Evolutionary conservation across 2,888 invertebrate species (phyloP).

Genomic region (Drosophila suboccidentalis): DNA sequence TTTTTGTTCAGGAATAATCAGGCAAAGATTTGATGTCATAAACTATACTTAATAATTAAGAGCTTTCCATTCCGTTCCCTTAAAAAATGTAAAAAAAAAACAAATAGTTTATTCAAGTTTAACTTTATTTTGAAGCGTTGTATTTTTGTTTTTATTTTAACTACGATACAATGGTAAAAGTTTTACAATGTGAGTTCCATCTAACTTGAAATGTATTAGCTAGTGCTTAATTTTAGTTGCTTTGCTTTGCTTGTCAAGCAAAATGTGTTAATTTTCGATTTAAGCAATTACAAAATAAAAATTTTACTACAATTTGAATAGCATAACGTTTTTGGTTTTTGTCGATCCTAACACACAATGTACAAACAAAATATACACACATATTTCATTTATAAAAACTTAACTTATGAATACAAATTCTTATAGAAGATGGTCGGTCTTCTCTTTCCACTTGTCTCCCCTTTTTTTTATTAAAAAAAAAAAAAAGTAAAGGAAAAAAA

Average conservation of each 20-base stretch:
- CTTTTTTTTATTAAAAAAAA: not conserved
- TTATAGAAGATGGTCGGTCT: constrained; percentile 29
- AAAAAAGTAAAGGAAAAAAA: constrained; percentile 10
- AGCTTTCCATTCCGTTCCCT: not conserved
- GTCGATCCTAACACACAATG: constrained; percentile 45
- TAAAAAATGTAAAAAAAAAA: not conserved
- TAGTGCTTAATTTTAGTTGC: constrained; percentile 39
- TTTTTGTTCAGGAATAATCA: not conserved
- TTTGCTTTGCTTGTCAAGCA: constrained; percentile 26
- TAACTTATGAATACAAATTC: constrained; percentile 41
- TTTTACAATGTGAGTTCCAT: constrained; percentile 38
- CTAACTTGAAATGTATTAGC: constrained; percentile 39
- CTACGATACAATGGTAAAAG: constrained; percentile 58
- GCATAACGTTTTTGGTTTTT: constrained; percentile 76
- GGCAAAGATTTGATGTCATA: not conserved
- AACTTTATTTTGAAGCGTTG: constrained; percentile 51
- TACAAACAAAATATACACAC: constrained; percentile 26
- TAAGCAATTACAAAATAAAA: constrained; percentile 51
- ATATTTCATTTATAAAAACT: constrained; percentile 18
- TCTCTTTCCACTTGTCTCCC: constrained; percentile 3
- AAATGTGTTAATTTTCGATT: constrained; percentile 22
- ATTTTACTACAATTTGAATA: constrained; percentile 75
- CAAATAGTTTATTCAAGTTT: constrained; percentile 42
- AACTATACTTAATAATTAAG: no score
- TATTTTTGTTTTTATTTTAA: constrained; percentile 37